Evolutionary conservation across 2,113 vertebrate species (phyloP).

Genomic region (Leptodactylus fuscus): DNA sequence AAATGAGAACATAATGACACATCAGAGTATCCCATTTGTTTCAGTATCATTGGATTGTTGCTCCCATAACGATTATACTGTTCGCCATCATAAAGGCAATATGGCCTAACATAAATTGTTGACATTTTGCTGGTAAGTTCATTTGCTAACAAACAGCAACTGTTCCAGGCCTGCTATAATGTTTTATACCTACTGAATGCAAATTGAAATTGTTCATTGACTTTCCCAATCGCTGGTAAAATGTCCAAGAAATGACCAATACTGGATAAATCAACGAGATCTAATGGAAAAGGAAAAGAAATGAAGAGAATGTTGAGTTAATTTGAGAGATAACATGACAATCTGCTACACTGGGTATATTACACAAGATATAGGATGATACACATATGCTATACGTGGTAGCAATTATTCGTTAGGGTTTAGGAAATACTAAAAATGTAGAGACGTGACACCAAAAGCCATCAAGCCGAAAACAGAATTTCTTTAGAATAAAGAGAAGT

Average conservation of each 20-base stretch:
- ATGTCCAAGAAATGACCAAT: conserved; percentile 14
- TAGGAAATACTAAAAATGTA: no score
- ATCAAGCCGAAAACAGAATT: no score
- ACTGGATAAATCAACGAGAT: not conserved
- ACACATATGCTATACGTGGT: no score
- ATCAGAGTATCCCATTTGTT: conserved; percentile 41
- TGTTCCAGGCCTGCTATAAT: conserved; percentile 33
- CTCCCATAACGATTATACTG: conserved; percentile 46
- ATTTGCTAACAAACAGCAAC: conserved; percentile 44
- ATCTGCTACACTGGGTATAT: not conserved
- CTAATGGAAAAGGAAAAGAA: not conserved
- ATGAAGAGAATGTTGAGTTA: not conserved
- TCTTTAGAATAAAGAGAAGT: no score
- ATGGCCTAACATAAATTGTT: conserved; percentile 46
- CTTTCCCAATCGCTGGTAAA: conserved; percentile 16
- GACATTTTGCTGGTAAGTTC: conserved; percentile 49
- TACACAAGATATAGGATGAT: not conserved
- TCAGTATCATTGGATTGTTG: conserved; percentile 45
- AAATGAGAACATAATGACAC: conserved; percentile 47
- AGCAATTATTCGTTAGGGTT: no score
- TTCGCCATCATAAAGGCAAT: conserved; percentile 47
- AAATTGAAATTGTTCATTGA: conserved; percentile 24
- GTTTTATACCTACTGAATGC: conserved; percentile 28
- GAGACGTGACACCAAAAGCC: no score
- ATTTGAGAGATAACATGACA: not conserved